These are phyloP conservation scores for Okamejei kenojei DNA, from an alignment of 2,797 vertebrate species.

Conservation along the genomic window DNA sequence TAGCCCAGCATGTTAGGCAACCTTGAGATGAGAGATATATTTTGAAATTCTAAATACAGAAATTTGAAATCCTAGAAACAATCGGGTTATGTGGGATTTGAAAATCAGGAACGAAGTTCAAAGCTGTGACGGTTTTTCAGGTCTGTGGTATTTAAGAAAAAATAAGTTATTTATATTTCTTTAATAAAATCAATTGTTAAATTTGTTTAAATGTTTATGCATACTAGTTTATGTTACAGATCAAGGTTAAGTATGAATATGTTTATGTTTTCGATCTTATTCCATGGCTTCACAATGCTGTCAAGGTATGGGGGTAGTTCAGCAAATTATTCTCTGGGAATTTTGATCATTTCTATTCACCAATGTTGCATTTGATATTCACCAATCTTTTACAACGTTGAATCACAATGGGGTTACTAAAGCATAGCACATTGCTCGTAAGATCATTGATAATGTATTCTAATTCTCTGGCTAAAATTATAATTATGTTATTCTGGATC, in stretches of 20 bases:
- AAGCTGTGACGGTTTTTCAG: not conserved
- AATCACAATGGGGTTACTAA: not conserved
- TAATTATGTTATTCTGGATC: not conserved
- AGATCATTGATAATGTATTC: not conserved
- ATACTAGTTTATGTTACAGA: not conserved
- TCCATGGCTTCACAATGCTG: not conserved
- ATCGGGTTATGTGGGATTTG: not conserved
- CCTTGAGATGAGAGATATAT: not conserved
- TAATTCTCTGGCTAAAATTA: not conserved
- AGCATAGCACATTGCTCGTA: not conserved
- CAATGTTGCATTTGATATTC: too few relatives aligned
- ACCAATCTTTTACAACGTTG: not conserved
- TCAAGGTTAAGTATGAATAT: not conserved
- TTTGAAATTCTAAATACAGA: not conserved
- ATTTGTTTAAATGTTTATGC: not conserved
- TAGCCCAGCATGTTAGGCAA: not conserved
- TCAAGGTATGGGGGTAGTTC: not conserved
- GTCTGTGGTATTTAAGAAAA: not conserved
- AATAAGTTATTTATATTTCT: not conserved
- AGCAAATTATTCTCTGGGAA: not conserved
- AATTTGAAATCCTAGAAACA: not conserved
- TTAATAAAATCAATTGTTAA: not conserved
- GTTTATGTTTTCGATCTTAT: not conserved
- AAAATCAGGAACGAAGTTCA: not conserved
- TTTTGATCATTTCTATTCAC: not conserved